A percentile compares a stretch with the other conserved stretches of the same genome.
These are phyloP conservation scores for Catamblyrhynchus diadema DNA, from an alignment of 2,797 vertebrate genomes.

Conservation along the genomic window DNA sequence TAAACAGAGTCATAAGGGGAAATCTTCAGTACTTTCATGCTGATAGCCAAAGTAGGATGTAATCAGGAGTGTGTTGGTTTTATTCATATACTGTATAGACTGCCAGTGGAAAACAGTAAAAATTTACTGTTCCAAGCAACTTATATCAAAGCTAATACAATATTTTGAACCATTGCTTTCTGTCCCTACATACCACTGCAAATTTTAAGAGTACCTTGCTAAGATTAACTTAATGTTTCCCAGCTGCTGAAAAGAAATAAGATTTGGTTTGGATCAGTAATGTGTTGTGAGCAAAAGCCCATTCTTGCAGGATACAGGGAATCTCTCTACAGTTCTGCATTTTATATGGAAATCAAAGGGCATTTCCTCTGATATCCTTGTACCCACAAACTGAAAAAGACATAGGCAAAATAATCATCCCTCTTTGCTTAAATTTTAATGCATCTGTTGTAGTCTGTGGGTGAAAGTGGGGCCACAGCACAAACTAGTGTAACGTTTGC, in stretches of 20 bases:
- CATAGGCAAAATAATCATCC: neutral
- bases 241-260: neutral
- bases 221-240: neutral
- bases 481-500: rapidly evolving
- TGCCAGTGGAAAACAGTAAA: neutral
- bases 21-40: neutral
- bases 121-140: neutral
- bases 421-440: neutral
- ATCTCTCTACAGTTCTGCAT: neutral
- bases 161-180: neutral
- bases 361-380: neutral
- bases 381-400: neutral
- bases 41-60: neutral
- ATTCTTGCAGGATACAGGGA: neutral
- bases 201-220: neutral
- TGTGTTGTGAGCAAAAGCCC: neutral
- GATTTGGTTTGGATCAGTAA: neutral
- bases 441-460: neutral
- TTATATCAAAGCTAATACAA: neutral
- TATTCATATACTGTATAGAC: neutral
- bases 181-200: neutral
- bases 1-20: neutral
- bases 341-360: neutral
- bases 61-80: neutral
- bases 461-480: neutral